phyloP scores from a whole-genome alignment of 1,140 invertebrate species.

The Drosophila santomea region DNA sequence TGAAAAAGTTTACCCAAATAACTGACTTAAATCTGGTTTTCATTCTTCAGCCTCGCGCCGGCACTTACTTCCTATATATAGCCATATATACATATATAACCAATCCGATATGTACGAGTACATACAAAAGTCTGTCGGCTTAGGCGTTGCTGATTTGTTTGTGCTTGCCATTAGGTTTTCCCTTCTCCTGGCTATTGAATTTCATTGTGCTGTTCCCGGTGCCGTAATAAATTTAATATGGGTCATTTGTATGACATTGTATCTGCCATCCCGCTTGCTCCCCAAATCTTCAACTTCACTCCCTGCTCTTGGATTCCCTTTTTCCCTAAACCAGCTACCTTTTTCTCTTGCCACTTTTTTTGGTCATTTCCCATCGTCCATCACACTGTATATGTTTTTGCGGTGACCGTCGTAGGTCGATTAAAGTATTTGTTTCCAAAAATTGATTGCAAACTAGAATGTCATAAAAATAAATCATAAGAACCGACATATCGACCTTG shows the following conservation, averaged over 20 bases:
- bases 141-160: conserved; percentile 76
- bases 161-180: conserved; percentile 74
- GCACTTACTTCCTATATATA: conserved; percentile 29
- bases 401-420: conserved; percentile 49
- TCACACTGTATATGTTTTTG: conserved; percentile 56
- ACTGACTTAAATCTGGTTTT: conserved; percentile 70
- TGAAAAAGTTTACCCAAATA: conserved; percentile 50
- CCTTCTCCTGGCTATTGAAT: conserved; percentile 69
- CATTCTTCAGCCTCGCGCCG: conserved; percentile 9
- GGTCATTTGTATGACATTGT: conserved; percentile 82
- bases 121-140: conserved; percentile 34
- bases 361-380: conserved; percentile 66
- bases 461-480: neutral
- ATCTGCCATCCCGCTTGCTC: conserved; percentile 29
- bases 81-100: neutral
- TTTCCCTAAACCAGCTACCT: conserved; percentile 12
- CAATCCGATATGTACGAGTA: conserved; percentile 14
- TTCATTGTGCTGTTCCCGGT: conserved; percentile 73
- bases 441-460: neutral
- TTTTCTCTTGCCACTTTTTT: conserved; percentile 16
- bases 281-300: neutral
- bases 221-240: conserved; percentile 83
- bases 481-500: neutral
- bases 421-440: conserved; percentile 12
- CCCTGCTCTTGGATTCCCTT: conserved; percentile 9